Percentiles rank a stretch among this genome's conserved stretches.
Conservation (phyloP, 2,797 vertebrate species). For the Calcarius lapponicus region DNA sequence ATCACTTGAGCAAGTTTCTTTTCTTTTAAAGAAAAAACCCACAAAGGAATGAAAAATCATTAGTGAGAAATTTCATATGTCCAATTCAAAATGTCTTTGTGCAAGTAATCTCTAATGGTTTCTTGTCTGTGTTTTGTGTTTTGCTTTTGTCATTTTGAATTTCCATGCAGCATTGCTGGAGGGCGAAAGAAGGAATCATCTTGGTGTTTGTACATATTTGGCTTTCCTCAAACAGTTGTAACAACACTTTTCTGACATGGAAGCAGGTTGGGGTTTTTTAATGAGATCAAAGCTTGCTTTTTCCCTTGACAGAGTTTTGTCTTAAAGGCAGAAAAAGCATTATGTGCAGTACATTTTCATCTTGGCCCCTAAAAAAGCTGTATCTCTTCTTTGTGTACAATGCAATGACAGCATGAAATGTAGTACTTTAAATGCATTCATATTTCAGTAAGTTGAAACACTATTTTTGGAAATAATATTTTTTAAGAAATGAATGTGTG, state of each 20-base stretch:
- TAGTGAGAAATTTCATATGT: neutral
- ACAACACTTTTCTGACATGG: neutral
- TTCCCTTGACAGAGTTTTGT: neutral
- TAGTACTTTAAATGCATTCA: neutral
- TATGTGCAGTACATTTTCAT: neutral
- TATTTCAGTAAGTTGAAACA: neutral
- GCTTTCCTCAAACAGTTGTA: neutral
- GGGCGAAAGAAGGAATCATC: neutral
- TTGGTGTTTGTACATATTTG: neutral
- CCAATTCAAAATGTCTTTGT: neutral
- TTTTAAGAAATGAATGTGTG: neutral
- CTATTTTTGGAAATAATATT: neutral
- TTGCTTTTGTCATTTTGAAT: slow-evolving; percentile 17
- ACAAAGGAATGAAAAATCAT: neutral
- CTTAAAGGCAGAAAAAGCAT: neutral
- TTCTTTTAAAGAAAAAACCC: neutral
- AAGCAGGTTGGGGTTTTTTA: neutral
- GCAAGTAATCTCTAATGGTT: neutral
- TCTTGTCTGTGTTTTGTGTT: neutral
- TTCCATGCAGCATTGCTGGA: neutral
- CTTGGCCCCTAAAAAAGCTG: neutral
- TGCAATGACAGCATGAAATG: neutral
- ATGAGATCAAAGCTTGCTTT: neutral
- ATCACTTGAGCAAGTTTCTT: neutral
- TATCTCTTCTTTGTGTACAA: neutral